phyloP scores from a whole-genome alignment of 2,113 vertebrate species.

The Lepus americanus region DNA sequence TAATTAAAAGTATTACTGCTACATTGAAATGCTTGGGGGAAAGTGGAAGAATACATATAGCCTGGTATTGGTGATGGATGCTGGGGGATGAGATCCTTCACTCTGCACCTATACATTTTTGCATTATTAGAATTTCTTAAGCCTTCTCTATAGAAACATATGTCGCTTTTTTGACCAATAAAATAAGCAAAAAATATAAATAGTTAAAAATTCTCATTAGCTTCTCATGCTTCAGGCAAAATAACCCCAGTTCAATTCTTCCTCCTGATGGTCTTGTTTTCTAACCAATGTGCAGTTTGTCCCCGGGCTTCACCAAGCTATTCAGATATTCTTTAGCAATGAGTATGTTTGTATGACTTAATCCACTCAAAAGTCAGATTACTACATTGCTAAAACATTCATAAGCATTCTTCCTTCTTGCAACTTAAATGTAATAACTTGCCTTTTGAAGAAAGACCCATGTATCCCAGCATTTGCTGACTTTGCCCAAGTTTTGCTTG shows the following conservation, averaged over 20 bases:
- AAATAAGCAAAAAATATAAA: slow-evolving; percentile 45
- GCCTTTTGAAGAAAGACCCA: neutral
- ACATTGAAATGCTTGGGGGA: neutral
- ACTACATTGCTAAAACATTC: slow-evolving; percentile 37
- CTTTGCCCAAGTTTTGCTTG: slow-evolving; percentile 25
- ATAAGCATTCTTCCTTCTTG: neutral
- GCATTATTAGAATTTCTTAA: neutral
- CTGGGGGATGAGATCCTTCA: neutral
- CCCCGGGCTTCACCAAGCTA: neutral
- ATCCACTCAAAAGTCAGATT: slow-evolving; percentile 27
- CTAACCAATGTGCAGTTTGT: slow-evolving; percentile 36
- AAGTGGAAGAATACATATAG: neutral
- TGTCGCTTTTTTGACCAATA: slow-evolving; percentile 42
- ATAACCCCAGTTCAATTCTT: slow-evolving; percentile 46
- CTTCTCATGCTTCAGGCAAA: slow-evolving; percentile 56
- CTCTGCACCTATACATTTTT: neutral
- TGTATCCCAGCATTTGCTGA: neutral
- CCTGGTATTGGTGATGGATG: neutral
- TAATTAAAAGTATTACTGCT: neutral
- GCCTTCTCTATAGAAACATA: neutral
- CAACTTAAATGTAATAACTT: slow-evolving; percentile 53
- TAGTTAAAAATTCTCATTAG: slow-evolving; percentile 49
- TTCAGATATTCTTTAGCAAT: slow-evolving; percentile 39
- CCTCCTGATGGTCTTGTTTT: slow-evolving; percentile 37
- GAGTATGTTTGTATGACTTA: slow-evolving; percentile 32